Base-by-base conservation (phyloP, 2,888 invertebrate species). In the Blera fallax region DNA sequence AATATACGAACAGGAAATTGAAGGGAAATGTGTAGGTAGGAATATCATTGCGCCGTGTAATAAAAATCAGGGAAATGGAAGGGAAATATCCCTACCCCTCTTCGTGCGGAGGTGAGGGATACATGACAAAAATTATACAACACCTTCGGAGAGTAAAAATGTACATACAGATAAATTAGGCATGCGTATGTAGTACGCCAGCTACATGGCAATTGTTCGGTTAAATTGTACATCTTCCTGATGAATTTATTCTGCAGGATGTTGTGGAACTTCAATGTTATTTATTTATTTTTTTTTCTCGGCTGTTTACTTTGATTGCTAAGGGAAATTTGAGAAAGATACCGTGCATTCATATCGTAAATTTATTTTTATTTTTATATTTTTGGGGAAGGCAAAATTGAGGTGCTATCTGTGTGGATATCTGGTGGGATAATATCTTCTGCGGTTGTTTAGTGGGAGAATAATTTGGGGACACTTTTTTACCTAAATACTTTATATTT, bases 21-120 rank as follows among this genome's bases (percentile, higher is more conserved):
- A 56, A 62, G 62, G 45, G 76, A 81, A 81, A 70, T 37, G 37
- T 76, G n/a, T 62, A 34, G 37, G 54, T 45, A n/a, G n/a, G n/a
- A n/a, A n/a, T n/a, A 64, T 58, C 56, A 72, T 56, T 43, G 27
- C 54, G 45, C 18, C 21, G 52, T 40, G 69, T 64, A 69, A 82
- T 70, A 82, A 76, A 82, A 62, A 81, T 70, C 62, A 48, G 43
- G 24, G 62, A 82, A 70, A 81, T 76, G 52, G 54, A 69, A 64
- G 54, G 52, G 40, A 74, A 81, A 40, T 34, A 65, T 6, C 37
- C 50, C 27, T 40, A 14, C 14, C 14, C 10, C 8, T 8, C 5
- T 10, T 16, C 7, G 27, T 29, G 18, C 34, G 52, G 45, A 70
- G 60, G 81, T 64, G 18, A 52, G 48, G 58, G 27, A 74, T 76